Conservation (phyloP, 2,888 invertebrate species). For the Smittia sp. region DNA sequence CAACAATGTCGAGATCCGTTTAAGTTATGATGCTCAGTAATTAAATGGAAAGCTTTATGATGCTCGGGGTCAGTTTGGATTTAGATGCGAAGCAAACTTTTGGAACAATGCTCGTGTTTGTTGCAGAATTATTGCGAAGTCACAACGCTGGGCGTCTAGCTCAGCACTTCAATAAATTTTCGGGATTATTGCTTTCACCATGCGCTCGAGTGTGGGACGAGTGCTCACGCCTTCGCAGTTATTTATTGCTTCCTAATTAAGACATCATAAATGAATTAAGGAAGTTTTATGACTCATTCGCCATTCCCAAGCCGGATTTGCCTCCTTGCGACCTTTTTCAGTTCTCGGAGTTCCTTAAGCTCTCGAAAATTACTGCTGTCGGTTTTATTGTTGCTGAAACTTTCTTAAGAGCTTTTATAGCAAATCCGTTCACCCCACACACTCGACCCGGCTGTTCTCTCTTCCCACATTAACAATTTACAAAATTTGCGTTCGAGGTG, state of each 20-base stretch:
- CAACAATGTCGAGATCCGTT: no score
- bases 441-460: neutral
- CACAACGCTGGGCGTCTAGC: no score
- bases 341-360: neutral
- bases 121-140: no score
- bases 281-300: constrained; percentile 35
- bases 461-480: neutral
- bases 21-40: no score
- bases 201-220: no score
- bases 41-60: no score
- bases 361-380: neutral
- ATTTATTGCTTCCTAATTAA: constrained; percentile 36
- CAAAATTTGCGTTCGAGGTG: neutral
- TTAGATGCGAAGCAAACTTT: no score
- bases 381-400: neutral
- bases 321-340: constrained; percentile 3
- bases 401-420: constrained; percentile 30
- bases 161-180: neutral
- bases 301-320: neutral
- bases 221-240: neutral
- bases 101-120: no score
- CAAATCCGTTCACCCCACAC: constrained; percentile 14
- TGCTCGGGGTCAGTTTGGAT: no score
- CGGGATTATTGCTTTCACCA: constrained; percentile 2
- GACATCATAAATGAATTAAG: constrained; percentile 39